phyloP scores from a whole-genome alignment of 2,113 vertebrate species.

The Perccottus glenii region DNA sequence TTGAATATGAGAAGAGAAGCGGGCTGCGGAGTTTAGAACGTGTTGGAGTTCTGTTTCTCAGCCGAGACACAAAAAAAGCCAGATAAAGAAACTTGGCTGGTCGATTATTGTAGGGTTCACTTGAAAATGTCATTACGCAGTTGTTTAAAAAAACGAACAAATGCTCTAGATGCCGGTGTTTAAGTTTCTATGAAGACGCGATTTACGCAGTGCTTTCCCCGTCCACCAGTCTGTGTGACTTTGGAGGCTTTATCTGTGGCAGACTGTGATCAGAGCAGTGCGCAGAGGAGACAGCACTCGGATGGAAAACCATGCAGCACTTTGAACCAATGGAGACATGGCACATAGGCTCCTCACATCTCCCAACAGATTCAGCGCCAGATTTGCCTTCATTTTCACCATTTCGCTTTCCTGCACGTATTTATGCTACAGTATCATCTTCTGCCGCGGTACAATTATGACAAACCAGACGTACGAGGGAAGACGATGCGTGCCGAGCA shows the following conservation, averaged over 20 bases:
- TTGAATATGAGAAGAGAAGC: slow-evolving; percentile 62
- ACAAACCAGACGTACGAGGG: slow-evolving; percentile 74
- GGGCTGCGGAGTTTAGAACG: slow-evolving; percentile 36
- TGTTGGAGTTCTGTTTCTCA: slow-evolving; percentile 29
- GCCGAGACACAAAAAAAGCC: slow-evolving; percentile 4
- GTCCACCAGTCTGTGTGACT: slow-evolving; percentile 39
- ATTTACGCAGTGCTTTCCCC: slow-evolving; percentile 41
- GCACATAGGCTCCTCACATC: slow-evolving; percentile 86
- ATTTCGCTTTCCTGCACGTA: slow-evolving; percentile 88
- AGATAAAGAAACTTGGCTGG: slow-evolving; percentile 9
- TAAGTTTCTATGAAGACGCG: slow-evolving; percentile 30
- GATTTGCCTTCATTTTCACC: slow-evolving; percentile 86
- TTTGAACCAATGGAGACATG: slow-evolving; percentile 89
- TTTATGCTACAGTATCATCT: slow-evolving; percentile 87
- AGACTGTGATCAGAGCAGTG: slow-evolving; percentile 40
- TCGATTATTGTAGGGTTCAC: slow-evolving; percentile 15
- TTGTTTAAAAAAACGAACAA: slow-evolving; percentile 16
- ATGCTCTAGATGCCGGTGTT: neutral
- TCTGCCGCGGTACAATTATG: slow-evolving; percentile 82
- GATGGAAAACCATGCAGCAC: slow-evolving; percentile 78
- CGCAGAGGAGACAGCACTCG: slow-evolving; percentile 48
- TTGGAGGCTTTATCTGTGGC: slow-evolving; percentile 30
- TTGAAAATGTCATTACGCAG: neutral
- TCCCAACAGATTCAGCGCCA: slow-evolving; percentile 83
- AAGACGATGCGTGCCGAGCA: slow-evolving; percentile 75